Base-by-base conservation (phyloP, 2,113 vertebrate genomes). In the Epinephelus cyanopodus region DNA sequence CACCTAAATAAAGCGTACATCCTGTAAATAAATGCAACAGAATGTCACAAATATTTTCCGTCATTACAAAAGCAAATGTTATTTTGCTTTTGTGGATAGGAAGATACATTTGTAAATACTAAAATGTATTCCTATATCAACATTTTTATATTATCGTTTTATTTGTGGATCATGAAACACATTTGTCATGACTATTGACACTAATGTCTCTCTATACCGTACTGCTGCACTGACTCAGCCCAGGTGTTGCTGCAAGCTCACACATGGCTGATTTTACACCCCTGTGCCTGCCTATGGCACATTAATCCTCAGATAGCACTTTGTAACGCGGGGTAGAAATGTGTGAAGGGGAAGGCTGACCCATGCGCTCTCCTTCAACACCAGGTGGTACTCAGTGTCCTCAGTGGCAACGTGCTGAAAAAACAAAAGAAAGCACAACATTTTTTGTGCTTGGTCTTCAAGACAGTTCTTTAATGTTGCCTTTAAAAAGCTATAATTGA, bases 201-300 rank as follows among this genome's bases (percentile, higher is more conserved):
- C 21, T 23, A 12, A 67, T 61, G 9, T 25, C 37, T 37, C 13
- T 47, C 19, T 6, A 17, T 7, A n/a, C 3, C 2, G 6, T 50
- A 2, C 37, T 42, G 37, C 63, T 42, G 47, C 33, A 15, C 14
- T 47, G 63, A 29, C 69, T 52, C 21, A 11, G 45, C 56, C 29
- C 60, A 72, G 82, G 70, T 72, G 52, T 45, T 61, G 63, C 39
- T 21, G 45, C 37, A 18, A 18, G 45, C 29, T 84, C 77, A 52
- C 81, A 67, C 72, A 66, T 47, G 58, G 57, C 53, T 29, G 42
- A 86, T 91, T 92, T 91, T 62, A 89, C 89, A 90, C 75, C 69
- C 69, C 80, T 71, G 54, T 82, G 81, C 56, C 52, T 71, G 61
- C 69, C 29, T 66, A 77, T 82, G 57, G 67, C 81, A 86, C 83